phyloP scores from a whole-genome alignment of 1,140 invertebrate genomes.

The Tetragonula clypearis region DNA sequence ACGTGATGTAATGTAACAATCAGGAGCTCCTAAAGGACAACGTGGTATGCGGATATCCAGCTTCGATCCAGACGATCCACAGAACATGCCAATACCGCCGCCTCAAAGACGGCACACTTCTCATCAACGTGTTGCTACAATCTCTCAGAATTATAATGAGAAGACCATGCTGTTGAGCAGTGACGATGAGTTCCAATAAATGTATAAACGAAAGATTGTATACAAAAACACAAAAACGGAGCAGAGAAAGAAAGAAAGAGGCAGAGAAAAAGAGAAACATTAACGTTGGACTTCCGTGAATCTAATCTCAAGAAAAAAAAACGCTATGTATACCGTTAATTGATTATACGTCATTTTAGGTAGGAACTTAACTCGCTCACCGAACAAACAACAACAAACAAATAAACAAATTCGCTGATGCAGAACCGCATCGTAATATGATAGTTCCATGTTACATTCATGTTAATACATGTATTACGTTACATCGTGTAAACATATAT shows the following conservation, averaged over 20 bases:
- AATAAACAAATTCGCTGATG: slow-evolving; percentile 37
- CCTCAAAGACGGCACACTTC: slow-evolving; percentile 83
- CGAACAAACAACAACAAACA: slow-evolving; percentile 27
- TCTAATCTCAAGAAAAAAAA: slow-evolving; percentile 38
- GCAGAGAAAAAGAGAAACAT: neutral
- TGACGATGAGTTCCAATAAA: slow-evolving; percentile 97
- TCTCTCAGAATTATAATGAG: slow-evolving; percentile 94
- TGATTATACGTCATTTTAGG: slow-evolving; percentile 50
- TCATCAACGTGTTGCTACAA: slow-evolving; percentile 88
- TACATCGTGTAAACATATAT: slow-evolving; percentile 74
- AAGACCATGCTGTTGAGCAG: slow-evolving; percentile 98
- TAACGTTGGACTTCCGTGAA: slow-evolving; percentile 56
- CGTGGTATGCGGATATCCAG: slow-evolving; percentile 85
- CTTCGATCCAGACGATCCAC: slow-evolving; percentile 87
- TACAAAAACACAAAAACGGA: slow-evolving; percentile 35
- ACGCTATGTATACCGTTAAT: slow-evolving; percentile 43
- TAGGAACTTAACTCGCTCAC: slow-evolving; percentile 57
- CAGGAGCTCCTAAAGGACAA: slow-evolving; percentile 85
- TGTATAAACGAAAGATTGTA: neutral
- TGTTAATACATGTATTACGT: slow-evolving; percentile 74
- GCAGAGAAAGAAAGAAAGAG: slow-evolving; percentile 1
- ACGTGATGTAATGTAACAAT: slow-evolving; percentile 65
- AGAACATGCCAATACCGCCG: slow-evolving; percentile 81
- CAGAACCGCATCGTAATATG: slow-evolving; percentile 48
- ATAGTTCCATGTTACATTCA: slow-evolving; percentile 75